phyloP scores from a whole-genome alignment of 2,113 vertebrate species.

The Oryzias curvinotus region DNA sequence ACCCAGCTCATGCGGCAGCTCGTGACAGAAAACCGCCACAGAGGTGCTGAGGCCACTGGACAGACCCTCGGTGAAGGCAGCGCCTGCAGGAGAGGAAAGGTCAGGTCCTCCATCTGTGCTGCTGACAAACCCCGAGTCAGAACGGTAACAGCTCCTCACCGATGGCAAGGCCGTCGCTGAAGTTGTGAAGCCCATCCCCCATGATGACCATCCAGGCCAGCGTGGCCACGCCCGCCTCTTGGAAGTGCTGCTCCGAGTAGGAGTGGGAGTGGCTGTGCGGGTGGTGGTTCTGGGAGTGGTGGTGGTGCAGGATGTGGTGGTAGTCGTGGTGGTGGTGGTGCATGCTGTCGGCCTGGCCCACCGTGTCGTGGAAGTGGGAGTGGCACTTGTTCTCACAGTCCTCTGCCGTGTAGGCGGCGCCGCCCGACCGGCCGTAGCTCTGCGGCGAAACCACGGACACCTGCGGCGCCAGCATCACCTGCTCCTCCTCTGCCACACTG shows the following conservation, averaged over 20 bases:
- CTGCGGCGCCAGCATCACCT: conserved; percentile 90
- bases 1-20: conserved; percentile 96
- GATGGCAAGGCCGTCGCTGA: conserved; percentile 94
- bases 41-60: conserved; percentile 96
- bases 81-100: conserved; percentile 74
- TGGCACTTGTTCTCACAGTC: conserved; percentile 98
- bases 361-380: conserved; percentile 95
- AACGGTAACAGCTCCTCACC: conserved; percentile 48
- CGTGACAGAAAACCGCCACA: conserved; percentile 97
- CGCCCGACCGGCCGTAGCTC: conserved; percentile 60
- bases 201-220: conserved; percentile 99
- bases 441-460: conserved; percentile 66
- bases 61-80: conserved; percentile 92
- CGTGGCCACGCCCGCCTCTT: conserved; percentile 90
- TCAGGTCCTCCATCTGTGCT: not conserved
- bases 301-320: conserved; percentile 97
- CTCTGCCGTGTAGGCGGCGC: conserved; percentile 79
- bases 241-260: conserved; percentile 90
- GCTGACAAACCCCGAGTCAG: too few relatives aligned
- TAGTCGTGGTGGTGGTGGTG: conserved; percentile 98
- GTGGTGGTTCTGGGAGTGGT: conserved; percentile 97
- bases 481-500: conserved; percentile 87
- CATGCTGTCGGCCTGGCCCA: conserved; percentile 88
- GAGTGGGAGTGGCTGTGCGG: conserved; percentile 94
- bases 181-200: conserved; percentile 97